Evolutionary conservation across 2,797 vertebrate species (phyloP).

Genomic region (Dryobates pubescens): DNA sequence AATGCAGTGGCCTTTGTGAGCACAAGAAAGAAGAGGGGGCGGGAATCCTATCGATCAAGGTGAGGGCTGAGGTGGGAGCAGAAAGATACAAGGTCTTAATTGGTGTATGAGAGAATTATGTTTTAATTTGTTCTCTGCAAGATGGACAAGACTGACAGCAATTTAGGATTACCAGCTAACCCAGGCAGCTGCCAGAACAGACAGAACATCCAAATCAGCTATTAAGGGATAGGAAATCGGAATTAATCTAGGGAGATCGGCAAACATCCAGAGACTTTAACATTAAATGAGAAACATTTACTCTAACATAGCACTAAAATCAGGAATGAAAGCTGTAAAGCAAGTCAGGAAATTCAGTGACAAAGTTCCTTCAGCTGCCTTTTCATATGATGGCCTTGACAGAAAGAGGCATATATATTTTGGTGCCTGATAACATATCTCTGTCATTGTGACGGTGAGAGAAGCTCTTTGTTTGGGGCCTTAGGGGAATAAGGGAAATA

Average conservation of each 20-base stretch:
- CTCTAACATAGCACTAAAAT: neutral
- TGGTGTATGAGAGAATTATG: neutral
- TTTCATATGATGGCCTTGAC: neutral
- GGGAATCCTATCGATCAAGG: neutral
- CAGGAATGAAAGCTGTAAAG: neutral
- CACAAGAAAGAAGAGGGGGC: neutral
- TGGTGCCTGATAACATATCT: neutral
- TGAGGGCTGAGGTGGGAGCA: rapidly evolving
- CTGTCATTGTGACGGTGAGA: neutral
- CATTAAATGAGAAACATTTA: neutral
- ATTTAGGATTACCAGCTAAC: neutral
- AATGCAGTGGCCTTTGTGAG: neutral
- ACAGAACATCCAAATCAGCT: neutral
- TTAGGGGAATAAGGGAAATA: neutral
- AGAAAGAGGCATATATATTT: neutral
- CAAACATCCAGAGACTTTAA: neutral
- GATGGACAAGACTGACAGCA: neutral
- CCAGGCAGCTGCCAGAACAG: neutral
- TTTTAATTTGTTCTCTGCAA: neutral
- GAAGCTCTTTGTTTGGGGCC: neutral
- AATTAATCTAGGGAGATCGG: neutral
- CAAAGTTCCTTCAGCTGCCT: neutral
- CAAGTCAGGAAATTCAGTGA: neutral
- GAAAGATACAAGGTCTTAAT: neutral
- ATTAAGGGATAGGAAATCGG: neutral